Evolutionary conservation across 1,140 invertebrate genomes (phyloP), one percentile per base, ranked within the genome.

Genomic region (Neomicropteryx cornuta): DNA sequence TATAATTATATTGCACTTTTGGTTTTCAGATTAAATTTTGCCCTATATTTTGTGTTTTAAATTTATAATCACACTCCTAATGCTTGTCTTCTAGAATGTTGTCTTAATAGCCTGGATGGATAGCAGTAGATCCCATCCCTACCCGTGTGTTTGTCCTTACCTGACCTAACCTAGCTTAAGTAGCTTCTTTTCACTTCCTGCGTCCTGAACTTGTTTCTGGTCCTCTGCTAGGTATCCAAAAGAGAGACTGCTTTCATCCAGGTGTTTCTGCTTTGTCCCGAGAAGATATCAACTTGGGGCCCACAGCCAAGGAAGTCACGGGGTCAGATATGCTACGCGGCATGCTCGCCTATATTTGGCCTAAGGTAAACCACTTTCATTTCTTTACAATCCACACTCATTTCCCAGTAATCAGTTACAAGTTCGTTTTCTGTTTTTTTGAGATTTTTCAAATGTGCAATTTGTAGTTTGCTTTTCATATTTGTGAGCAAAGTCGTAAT

Each of bases 301-400:
- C 43, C 16, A 62, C 72, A 52, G 66, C 66, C 22, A 71, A 70
- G 40, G 55, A 72, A 28, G 77, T 94, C 14, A 79, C 77, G 2
- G 76, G 77, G 14, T 58, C 62, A 44, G 78, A 95, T 48, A 95
- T 99, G 80, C 53, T 96, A 2, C 75, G 75, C 45, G 79, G 81
- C 31, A 93, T 99, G 86, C 56, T 92, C 47, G 69, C 74, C 28
- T 94, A 97, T 68, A 86, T 98, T 40, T 99, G 96, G 96, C 96
- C 96, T 19, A 84, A 85, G 70, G 83, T 83, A 69, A 36, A 55
- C 60, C n/a, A n/a, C n/a, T n/a, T n/a, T n/a, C n/a, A n/a, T n/a
- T n/a, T n/a, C n/a, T n/a, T n/a, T n/a, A n/a, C n/a, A n/a, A n/a
- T n/a, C n/a, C n/a, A n/a, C n/a, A n/a, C n/a, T n/a, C n/a, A n/a